These are phyloP conservation scores for Aldrovandia affinis DNA, from an alignment of 2,797 vertebrate species.

Conservation along the genomic window DNA sequence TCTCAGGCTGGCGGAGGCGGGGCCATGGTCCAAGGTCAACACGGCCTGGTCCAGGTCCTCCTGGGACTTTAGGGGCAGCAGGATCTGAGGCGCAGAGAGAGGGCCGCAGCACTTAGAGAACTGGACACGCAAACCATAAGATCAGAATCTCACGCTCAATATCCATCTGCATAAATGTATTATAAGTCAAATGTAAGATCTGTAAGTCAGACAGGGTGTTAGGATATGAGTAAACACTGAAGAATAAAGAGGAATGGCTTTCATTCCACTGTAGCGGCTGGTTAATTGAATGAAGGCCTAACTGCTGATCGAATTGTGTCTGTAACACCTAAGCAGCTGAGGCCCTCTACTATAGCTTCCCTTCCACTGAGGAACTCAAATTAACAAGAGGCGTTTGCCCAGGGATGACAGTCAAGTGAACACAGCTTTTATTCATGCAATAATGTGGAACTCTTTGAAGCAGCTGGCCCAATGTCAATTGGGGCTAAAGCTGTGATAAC, in stretches of 20 bases:
- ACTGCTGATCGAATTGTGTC: background rate
- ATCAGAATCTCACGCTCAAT: no score
- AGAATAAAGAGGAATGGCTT: background rate
- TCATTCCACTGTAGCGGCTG: background rate
- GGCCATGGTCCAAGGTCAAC: slow-evolving; percentile 68
- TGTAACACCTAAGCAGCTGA: no score
- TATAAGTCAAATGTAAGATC: no score
- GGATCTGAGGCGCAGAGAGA: slow-evolving; percentile 57
- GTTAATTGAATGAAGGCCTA: background rate
- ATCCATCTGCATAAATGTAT: no score
- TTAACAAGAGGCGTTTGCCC: background rate
- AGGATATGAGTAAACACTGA: no score
- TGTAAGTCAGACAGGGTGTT: no score
- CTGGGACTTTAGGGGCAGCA: slow-evolving; percentile 68
- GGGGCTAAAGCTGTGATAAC: background rate
- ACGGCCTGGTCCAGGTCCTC: slow-evolving; percentile 71
- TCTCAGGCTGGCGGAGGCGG: slow-evolving; percentile 67
- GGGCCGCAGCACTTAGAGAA: background rate
- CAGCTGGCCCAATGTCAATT: background rate
- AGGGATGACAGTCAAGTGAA: background rate
- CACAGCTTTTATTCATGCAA: background rate
- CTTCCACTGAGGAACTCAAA: background rate
- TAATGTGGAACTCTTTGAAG: background rate
- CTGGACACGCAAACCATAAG: no score
- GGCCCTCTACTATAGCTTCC: no score